phyloP scores from a whole-genome alignment of 2,113 vertebrate genomes.

The Drymodes brunneopygia region DNA sequence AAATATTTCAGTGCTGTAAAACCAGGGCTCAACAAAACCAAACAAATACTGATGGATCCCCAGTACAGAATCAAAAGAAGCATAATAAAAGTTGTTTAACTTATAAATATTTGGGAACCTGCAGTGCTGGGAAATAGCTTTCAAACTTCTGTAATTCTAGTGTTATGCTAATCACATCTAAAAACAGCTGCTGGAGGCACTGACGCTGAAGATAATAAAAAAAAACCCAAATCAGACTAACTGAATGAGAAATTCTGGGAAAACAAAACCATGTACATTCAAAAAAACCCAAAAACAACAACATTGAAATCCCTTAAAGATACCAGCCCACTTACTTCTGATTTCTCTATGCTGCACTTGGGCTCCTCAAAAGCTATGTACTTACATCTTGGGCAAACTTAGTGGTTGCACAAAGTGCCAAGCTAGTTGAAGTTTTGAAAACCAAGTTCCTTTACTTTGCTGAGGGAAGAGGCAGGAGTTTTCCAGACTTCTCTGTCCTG shows the following conservation, averaged over 20 bases:
- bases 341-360: background rate
- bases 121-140: background rate
- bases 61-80: background rate
- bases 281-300: background rate
- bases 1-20: background rate
- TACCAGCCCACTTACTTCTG: background rate
- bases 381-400: background rate
- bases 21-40: background rate
- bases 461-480: background rate
- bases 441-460: background rate
- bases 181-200: background rate
- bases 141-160: background rate
- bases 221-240: background rate
- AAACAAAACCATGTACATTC: background rate
- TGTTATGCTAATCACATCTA: background rate
- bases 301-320: background rate
- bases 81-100: background rate
- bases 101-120: constrained; percentile 11
- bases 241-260: background rate
- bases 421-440: background rate
- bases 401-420: background rate
- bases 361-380: background rate
- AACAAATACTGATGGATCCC: background rate
- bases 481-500: background rate
- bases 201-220: background rate